Evolutionary conservation across 1,140 invertebrate species (phyloP).

Genomic region (Paraescarpia echinospica): DNA sequence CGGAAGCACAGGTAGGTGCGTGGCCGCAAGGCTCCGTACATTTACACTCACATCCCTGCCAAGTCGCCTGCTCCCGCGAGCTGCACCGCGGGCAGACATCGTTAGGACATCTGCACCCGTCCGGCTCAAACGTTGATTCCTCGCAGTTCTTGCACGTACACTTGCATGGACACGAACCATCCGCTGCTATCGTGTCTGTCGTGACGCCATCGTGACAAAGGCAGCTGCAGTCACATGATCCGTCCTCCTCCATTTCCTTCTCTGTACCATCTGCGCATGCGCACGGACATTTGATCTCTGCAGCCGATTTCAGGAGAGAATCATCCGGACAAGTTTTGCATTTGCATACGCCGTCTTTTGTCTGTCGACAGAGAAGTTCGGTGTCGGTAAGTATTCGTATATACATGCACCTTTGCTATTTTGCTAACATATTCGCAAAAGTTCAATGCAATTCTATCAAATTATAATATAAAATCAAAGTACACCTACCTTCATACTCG

Average conservation of each 20-base stretch:
- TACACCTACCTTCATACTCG: neutral
- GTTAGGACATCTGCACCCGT: neutral
- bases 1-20: conserved; percentile 2
- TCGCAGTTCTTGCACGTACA: conserved; percentile 10
- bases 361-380: neutral
- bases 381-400: neutral
- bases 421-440: no score
- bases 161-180: neutral
- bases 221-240: neutral
- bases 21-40: neutral
- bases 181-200: neutral
- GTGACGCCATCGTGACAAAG: no score
- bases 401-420: no score
- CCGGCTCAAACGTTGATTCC: neutral
- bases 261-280: neutral
- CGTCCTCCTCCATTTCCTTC: neutral
- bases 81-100: neutral
- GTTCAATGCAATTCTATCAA: no score
- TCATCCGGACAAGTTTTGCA: neutral
- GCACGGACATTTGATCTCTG: conserved; percentile 3
- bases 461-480: neutral
- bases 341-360: neutral
- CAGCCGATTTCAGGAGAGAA: neutral
- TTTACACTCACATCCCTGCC: neutral
- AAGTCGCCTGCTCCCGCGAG: neutral